Conservation (phyloP, 2,888 invertebrate species). For the Neuroscelio doddi region DNA sequence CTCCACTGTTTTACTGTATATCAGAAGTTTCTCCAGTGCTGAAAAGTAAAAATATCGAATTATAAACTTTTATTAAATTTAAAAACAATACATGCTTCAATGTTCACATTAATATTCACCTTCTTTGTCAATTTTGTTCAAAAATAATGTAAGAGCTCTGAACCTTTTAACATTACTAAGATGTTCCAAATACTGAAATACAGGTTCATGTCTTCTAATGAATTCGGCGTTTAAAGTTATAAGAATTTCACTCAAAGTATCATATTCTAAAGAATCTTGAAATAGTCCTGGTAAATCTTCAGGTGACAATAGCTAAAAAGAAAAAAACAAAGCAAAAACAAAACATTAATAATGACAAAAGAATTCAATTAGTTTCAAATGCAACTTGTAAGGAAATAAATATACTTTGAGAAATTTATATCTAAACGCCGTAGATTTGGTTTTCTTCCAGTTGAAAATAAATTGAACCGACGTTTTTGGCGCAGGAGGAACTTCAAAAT, state of each 20-base stretch:
- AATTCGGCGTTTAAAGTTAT: conserved; percentile 73
- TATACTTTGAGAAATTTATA: conserved; percentile 77
- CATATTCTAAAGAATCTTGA: conserved; percentile 79
- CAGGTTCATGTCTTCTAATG: conserved; percentile 68
- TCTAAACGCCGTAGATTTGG: conserved; percentile 72
- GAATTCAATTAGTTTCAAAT: not conserved
- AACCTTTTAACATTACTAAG: conserved; percentile 78
- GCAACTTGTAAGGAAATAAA: conserved; percentile 7
- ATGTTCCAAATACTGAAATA: conserved; percentile 74
- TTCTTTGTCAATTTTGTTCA: conserved; percentile 75
- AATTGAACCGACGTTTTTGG: conserved; percentile 81
- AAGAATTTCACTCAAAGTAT: conserved; percentile 77
- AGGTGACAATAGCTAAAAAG: conserved; percentile 76
- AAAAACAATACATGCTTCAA: conserved; percentile 4
- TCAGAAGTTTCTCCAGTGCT: conserved; percentile 70
- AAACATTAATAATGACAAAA: conserved; percentile 1
- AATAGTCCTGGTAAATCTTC: conserved; percentile 77
- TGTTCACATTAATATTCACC: conserved; percentile 67
- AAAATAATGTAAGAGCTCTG: conserved; percentile 78
- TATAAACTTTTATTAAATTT: conserved; percentile 9
- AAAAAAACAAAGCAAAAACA: too few species aligned
- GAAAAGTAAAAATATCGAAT: conserved; percentile 49
- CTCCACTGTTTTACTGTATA: conserved; percentile 62
- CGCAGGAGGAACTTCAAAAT: conserved; percentile 63
- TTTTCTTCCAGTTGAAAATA: conserved; percentile 77